These are phyloP conservation scores for Micromesistius poutassou DNA, from an alignment of 2,797 vertebrate species.

Conservation along the genomic window DNA sequence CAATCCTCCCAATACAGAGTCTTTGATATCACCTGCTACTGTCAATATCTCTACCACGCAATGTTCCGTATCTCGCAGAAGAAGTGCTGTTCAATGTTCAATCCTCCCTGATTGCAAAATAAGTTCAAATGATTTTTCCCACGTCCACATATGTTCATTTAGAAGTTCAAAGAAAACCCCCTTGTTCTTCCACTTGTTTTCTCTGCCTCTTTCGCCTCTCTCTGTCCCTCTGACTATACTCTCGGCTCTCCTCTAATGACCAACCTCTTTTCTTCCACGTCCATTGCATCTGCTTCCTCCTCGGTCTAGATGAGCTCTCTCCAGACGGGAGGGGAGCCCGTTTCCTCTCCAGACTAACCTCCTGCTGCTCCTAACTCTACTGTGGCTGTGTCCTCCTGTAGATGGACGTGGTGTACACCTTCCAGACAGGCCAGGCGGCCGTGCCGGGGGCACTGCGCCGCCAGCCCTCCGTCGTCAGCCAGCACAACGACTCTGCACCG, in stretches of 20 bases:
- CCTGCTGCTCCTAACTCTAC: conserved; percentile 40
- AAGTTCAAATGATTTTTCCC: too few species aligned
- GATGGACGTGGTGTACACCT: conserved; percentile 99
- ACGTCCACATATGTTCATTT: too few species aligned
- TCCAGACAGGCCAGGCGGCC: conserved; percentile 93
- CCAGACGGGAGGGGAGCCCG: too few species aligned
- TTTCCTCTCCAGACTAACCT: neutral
- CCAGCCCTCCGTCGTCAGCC: conserved; percentile 94
- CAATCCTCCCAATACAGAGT: too few species aligned
- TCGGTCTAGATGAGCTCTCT: too few species aligned
- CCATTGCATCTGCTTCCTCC: neutral
- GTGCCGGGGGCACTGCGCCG: conserved; percentile 94
- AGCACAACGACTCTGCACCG: conserved; percentile 85
- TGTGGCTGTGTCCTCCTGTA: conserved; percentile 80
- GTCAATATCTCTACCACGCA: neutral
- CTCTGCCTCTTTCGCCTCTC: too few species aligned
- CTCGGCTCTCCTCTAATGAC: too few species aligned
- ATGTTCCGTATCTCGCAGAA: neutral
- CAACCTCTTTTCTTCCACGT: neutral
- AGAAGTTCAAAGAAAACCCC: too few species aligned
- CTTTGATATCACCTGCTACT: too few species aligned
- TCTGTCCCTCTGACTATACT: too few species aligned
- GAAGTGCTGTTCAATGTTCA: neutral
- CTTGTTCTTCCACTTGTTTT: too few species aligned
- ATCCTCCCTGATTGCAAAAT: neutral